Evolutionary conservation across 2,888 invertebrate genomes (phyloP), one percentile per base, ranked within the genome.

Genomic region (Orchesella flavescens): DNA sequence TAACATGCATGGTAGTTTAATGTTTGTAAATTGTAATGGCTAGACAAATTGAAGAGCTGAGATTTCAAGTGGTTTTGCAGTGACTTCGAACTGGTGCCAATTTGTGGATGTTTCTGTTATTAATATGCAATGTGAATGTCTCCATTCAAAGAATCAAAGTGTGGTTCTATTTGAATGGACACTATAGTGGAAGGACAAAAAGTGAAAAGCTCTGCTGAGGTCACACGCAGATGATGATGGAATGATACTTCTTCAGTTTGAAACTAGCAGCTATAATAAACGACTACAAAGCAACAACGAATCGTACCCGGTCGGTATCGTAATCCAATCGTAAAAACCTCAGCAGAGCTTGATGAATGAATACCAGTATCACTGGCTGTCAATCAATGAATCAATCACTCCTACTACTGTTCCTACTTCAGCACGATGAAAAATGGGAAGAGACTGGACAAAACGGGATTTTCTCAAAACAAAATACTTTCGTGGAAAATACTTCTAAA

Each of bases 41-140:
- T 34, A 34, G 34, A 4, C 7, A 34, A 34, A 34, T 34, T 34
- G 34, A 34, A 34, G 34, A 34, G 34, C 34, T 21, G 84, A 84
- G 82, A 59, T 86, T 86, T 86, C 84, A 86, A 86, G 86, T 84
- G 86, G 86, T 84, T 86, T 86, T 83, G 76, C 80, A 76, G 68
- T 75, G 84, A 76, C 84, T 80, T 80, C 75, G 84, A 79, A 71
- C 63, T 84, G 83, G 83, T 83, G 83, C 66, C 83, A 23, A 53
- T 46, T 53, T 69, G 75, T 65, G 44, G 57, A 73, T 15, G 55
- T 55, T 49, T 72, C 44, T 71, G 19, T 24, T 59, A 61, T 63
- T 34, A 55, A n/a, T n/a, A n/a, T n/a, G n/a, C 19, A 55, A 43
- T 23, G 44, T 24, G 43, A 65, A 65, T 49, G 9, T 9, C 3